Base-by-base conservation (phyloP, 1,140 invertebrate genomes). In the Drosophila neocordata region DNA sequence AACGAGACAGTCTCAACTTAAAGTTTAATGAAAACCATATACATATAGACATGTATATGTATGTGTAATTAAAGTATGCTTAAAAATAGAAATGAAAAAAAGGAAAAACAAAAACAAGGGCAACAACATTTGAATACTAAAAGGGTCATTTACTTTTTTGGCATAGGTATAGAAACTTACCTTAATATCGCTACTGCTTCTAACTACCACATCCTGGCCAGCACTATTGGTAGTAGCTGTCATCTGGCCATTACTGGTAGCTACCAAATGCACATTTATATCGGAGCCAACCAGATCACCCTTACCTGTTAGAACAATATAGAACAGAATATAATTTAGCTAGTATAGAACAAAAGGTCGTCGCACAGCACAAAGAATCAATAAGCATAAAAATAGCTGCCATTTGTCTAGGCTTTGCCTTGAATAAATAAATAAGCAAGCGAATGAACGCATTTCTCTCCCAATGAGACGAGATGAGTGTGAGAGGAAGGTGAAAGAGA, bases 261-360 rank as follows among this genome's bases (percentile, higher is more conserved):
- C 93, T 78, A 95, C 95, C 60, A 96, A 92, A 90, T 96, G 95
- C 56, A 95, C 93, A 82, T 94, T 96, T 84, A 99, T 97, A 92
- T 99, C 97, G 85, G 96, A 97, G 1, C 98, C 98, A n/a, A 99
- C 97, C 48, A 99, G 92, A 93, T 99, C 98, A 7, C 98, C 98
- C 93, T 99, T 99, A 0, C 98, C 98, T 98, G 90, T 31, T 31
- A 31, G 31, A 34, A 12, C 2, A 24, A 4, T 24, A 24, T 34
- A 7, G 12, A 7, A 27, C 11, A 44, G 5, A 4, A 24, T 27
- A 6, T 31, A 7, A 11, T 4, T 65, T 7, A 69, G 2, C 65
- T 7, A 69, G 2, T 35, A 18, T 35, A 51, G 22, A 48, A 62
- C 52, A 72, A 84, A 84, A 85, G 77, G 79, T 82, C 79, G 77